These are phyloP conservation scores for Chrysotoxum bicinctum DNA, from an alignment of 2,888 invertebrate species.

Conservation along the genomic window DNA sequence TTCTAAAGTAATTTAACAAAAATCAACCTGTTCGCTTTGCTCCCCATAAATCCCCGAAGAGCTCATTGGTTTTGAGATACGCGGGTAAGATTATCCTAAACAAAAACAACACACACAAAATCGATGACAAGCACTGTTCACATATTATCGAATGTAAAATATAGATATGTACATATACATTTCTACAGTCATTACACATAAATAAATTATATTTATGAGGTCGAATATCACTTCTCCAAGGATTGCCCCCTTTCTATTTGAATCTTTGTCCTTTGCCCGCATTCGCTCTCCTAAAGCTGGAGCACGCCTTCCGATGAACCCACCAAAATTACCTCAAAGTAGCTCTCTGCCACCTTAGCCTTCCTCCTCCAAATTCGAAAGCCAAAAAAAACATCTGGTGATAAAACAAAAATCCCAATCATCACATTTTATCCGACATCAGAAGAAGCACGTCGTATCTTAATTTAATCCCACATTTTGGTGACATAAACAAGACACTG, in stretches of 20 bases:
- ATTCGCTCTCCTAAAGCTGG: slow-evolving; percentile 36
- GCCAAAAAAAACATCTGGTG: slow-evolving; percentile 8
- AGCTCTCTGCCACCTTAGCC: not conserved
- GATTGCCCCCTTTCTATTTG: slow-evolving; percentile 32
- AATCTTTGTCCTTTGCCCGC: slow-evolving; percentile 12
- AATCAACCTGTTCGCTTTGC: slow-evolving; percentile 53
- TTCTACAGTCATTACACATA: too few relatives aligned
- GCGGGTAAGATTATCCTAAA: not conserved
- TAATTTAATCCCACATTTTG: slow-evolving; percentile 72
- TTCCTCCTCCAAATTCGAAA: not conserved
- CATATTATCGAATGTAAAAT: slow-evolving; percentile 52
- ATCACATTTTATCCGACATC: slow-evolving; percentile 66
- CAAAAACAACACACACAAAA: not conserved
- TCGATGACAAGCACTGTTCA: slow-evolving; percentile 55
- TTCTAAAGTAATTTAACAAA: slow-evolving; percentile 13
- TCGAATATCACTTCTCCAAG: slow-evolving; percentile 34
- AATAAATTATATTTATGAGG: slow-evolving; percentile 44
- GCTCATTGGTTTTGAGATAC: slow-evolving; percentile 1
- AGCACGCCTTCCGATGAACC: slow-evolving; percentile 62
- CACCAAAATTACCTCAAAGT: slow-evolving; percentile 52
- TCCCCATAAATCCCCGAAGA: not conserved
- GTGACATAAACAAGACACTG: slow-evolving; percentile 64
- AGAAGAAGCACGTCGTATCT: slow-evolving; percentile 68
- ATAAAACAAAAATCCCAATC: slow-evolving; percentile 61
- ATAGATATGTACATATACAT: slow-evolving; percentile 1